Evolutionary conservation across 92 coral and sea anemone species (phyloP).

Genomic region (Blastomussa wellsi): DNA sequence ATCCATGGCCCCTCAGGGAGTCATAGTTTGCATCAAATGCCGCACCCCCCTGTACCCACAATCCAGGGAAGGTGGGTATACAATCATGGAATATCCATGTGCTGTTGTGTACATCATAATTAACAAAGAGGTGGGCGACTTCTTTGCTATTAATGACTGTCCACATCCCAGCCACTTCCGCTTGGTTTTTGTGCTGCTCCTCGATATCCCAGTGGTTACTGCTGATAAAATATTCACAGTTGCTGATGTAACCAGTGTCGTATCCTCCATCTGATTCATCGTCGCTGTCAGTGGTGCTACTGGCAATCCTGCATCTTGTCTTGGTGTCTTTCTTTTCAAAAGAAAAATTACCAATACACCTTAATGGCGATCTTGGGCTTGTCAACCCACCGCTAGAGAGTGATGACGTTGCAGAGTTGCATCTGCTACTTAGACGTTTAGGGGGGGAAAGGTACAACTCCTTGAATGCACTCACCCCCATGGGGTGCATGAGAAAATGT

Average conservation of each 20-base stretch:
- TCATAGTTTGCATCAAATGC: slow-evolving; percentile 9
- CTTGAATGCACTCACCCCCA: slow-evolving; percentile 64
- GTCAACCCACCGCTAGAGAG: slow-evolving; percentile 47
- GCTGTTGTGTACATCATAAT: slow-evolving; percentile 72
- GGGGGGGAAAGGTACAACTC: slow-evolving; percentile 49
- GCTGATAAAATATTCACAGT: slow-evolving; percentile 93
- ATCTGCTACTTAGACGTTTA: slow-evolving; percentile 57
- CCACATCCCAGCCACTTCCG: slow-evolving; percentile 88
- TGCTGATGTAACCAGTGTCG: slow-evolving; percentile 84
- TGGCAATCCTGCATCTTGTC: slow-evolving; percentile 29
- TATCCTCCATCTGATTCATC: slow-evolving; percentile 87
- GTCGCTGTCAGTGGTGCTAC: slow-evolving; percentile 81
- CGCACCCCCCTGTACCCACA: slow-evolving; percentile 30
- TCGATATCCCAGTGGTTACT: slow-evolving; percentile 92
- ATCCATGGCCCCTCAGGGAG: slow-evolving; percentile 45
- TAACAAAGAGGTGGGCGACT: slow-evolving; percentile 65
- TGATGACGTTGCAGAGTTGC: slow-evolving; percentile 63
- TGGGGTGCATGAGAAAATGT: slow-evolving; percentile 89
- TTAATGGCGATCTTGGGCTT: slow-evolving; percentile 56
- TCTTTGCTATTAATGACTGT: slow-evolving; percentile 49
- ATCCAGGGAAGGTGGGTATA: slow-evolving; percentile 19
- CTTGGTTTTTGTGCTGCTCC: slow-evolving; percentile 90
- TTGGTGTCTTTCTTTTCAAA: slow-evolving; percentile 44
- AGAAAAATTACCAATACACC: slow-evolving; percentile 32
- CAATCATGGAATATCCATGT: slow-evolving; percentile 72